A percentile compares a stretch with the other conserved stretches of the same genome.
Evolutionary conservation across 2,888 invertebrate genomes (phyloP).

Genomic region (Priocnemis perturbator): DNA sequence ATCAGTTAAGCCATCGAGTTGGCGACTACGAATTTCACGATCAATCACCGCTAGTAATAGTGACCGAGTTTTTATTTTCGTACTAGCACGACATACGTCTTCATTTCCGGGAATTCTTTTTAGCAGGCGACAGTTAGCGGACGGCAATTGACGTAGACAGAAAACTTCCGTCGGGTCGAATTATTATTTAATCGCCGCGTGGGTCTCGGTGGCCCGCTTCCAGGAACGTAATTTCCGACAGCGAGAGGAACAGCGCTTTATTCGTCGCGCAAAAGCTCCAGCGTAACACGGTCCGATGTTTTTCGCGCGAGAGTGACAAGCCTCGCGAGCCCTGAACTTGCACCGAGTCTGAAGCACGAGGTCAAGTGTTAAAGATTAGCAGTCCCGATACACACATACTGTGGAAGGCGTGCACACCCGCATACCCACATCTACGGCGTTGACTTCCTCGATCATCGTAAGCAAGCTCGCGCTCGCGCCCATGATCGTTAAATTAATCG

Average conservation of each 20-base stretch:
- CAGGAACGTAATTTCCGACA: background rate
- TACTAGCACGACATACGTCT: no score
- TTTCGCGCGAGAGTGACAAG: constrained; percentile 25
- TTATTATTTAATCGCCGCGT: no score
- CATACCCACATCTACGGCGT: constrained; percentile 9
- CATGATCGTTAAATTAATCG: constrained; percentile 46
- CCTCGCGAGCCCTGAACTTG: constrained; percentile 36
- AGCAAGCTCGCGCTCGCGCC: constrained; percentile 2
- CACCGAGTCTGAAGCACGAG: constrained; percentile 20
- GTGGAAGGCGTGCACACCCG: background rate
- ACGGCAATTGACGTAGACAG: background rate
- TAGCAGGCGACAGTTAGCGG: background rate
- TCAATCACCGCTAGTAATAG: background rate
- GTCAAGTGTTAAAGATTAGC: constrained; percentile 34
- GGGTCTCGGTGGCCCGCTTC: no score
- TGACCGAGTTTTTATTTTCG: no score
- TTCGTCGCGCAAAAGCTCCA: background rate
- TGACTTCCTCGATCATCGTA: constrained; percentile 34
- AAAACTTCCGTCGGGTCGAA: no score
- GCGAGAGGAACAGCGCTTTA: constrained; percentile 18
- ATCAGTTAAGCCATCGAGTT: background rate
- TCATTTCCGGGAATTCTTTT: background rate
- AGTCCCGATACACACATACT: constrained; percentile 13
- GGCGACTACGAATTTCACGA: background rate
- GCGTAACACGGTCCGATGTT: constrained; percentile 22